Conservation (phyloP, 2,797 vertebrate genomes). For the Lacerta bilineata region DNA sequence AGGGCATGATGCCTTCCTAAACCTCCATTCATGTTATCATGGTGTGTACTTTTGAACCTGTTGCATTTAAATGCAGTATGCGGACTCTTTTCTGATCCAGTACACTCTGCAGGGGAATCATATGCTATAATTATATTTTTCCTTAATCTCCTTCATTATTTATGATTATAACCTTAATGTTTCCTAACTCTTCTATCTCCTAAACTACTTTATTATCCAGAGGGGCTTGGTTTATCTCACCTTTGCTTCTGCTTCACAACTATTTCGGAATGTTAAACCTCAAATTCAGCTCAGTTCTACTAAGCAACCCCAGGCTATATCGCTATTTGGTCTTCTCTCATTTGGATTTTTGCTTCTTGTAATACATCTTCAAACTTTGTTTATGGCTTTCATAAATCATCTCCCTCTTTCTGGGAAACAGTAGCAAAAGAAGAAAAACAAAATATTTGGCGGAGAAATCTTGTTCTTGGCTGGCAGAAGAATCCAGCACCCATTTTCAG, state of each 20-base stretch:
- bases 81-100: neutral
- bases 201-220: neutral
- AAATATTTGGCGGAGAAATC: neutral
- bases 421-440: neutral
- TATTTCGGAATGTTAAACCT: constrained; percentile 1
- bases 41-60: neutral
- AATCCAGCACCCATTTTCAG: neutral
- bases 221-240: neutral
- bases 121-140: neutral
- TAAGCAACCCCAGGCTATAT: neutral
- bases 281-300: neutral
- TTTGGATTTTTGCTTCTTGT: neutral
- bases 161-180: neutral
- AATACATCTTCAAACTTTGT: constrained; percentile 7
- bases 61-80: neutral
- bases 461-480: neutral
- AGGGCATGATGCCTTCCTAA: neutral
- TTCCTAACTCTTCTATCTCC: neutral
- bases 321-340: neutral
- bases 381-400: neutral
- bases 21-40: neutral
- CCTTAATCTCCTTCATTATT: neutral
- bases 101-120: neutral
- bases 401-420: constrained; percentile 25
- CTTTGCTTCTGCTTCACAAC: constrained; percentile 9